phyloP scores from a whole-genome alignment of 2,888 invertebrate genomes.

The Serripes groenlandicus region DNA sequence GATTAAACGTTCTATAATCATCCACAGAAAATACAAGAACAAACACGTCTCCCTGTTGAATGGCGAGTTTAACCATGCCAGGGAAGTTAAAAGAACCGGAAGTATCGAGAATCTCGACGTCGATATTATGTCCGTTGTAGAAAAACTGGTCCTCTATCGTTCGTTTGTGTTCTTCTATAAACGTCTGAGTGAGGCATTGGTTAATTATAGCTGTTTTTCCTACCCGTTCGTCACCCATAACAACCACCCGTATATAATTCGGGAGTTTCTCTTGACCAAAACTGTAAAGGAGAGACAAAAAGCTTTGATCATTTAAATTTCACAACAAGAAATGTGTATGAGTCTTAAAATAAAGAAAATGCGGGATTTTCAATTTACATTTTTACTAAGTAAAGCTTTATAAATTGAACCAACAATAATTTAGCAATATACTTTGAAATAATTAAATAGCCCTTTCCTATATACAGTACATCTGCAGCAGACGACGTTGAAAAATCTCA shows the following conservation, averaged over 20 bases:
- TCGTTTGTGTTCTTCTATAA: conserved; percentile 81
- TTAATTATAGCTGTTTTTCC: conserved; percentile 86
- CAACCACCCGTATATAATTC: conserved; percentile 77
- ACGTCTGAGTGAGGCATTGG: conserved; percentile 81
- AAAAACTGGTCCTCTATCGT: conserved; percentile 86
- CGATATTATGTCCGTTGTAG: conserved; percentile 78
- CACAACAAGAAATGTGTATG: too few species aligned
- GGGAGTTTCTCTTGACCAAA: conserved; percentile 34
- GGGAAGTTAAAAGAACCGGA: conserved; percentile 86
- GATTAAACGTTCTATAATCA: conserved; percentile 83
- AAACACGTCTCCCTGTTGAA: conserved; percentile 85
- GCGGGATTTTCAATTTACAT: too few species aligned
- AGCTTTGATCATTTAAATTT: too few species aligned
- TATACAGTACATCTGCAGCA: too few species aligned
- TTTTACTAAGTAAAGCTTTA: too few species aligned
- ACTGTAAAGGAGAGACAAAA: conserved; percentile 13
- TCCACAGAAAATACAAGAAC: conserved; percentile 86
- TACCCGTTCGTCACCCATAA: conserved; percentile 85
- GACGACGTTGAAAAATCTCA: too few species aligned
- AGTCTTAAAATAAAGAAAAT: too few species aligned
- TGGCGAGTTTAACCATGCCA: conserved; percentile 85
- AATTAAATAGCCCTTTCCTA: too few species aligned
- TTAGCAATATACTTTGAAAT: too few species aligned
- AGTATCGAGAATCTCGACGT: conserved; percentile 84
- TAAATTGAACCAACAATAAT: too few species aligned